A percentile compares a stretch with the other conserved stretches of the same genome.
phyloP scores from a whole-genome alignment of 2,113 vertebrate species.

The Thunnus maccoyii region DNA sequence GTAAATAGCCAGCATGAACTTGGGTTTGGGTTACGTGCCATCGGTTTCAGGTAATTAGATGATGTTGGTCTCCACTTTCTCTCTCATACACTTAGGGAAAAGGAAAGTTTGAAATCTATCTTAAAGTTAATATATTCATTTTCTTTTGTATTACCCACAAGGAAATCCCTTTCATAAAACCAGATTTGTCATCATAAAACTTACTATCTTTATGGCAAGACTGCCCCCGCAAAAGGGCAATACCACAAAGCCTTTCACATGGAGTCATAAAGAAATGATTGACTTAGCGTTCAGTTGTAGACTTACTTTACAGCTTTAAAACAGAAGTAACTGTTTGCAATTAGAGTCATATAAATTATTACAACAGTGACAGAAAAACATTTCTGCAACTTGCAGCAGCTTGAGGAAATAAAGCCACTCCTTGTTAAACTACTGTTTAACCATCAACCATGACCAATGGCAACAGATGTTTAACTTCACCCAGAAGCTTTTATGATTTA shows the following conservation, averaged over 20 bases:
- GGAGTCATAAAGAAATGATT: slow-evolving; percentile 32
- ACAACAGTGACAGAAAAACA: not conserved
- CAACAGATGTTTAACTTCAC: slow-evolving; percentile 41
- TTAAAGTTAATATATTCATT: not conserved
- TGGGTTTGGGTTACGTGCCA: slow-evolving; percentile 15
- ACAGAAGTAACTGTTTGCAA: not conserved
- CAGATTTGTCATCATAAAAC: not conserved
- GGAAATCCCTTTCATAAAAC: slow-evolving; percentile 5
- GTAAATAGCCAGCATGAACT: slow-evolving; percentile 50
- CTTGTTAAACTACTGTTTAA: not conserved
- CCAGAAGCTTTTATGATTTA: slow-evolving; percentile 14
- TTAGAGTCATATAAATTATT: slow-evolving; percentile 17
- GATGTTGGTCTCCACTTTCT: not conserved
- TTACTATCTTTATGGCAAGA: slow-evolving; percentile 2
- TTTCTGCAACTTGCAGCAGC: not conserved
- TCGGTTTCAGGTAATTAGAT: slow-evolving; percentile 16
- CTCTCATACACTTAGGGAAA: not conserved
- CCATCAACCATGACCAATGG: not conserved
- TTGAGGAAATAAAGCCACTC: not conserved
- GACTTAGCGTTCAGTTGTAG: not conserved
- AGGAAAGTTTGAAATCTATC: not conserved
- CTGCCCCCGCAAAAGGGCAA: not conserved
- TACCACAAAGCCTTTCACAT: not conserved
- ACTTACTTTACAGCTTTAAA: not conserved
- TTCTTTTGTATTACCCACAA: not conserved